These are phyloP conservation scores for Pseudorasbora parva DNA, from an alignment of 2,113 vertebrate genomes.

Conservation along the genomic window DNA sequence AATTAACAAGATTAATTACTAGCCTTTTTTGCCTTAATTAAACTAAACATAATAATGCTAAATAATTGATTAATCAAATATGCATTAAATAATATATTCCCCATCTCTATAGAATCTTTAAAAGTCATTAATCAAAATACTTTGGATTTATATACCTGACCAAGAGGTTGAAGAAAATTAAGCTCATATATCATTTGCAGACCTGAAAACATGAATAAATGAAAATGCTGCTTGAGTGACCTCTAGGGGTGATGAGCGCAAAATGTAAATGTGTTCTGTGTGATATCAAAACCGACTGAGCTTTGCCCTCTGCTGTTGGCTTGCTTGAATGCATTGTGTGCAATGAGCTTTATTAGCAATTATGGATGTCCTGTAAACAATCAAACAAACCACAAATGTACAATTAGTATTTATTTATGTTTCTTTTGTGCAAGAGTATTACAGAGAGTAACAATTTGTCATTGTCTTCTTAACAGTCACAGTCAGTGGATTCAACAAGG, in stretches of 20 bases:
- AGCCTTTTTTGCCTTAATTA: slow-evolving; percentile 52
- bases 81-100: slow-evolving; percentile 15
- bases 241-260: not conserved
- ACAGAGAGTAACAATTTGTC: slow-evolving; percentile 34
- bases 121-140: slow-evolving; percentile 35
- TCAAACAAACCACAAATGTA: slow-evolving; percentile 8
- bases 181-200: slow-evolving; percentile 11
- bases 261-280: no score
- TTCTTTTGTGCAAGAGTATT: slow-evolving; percentile 14
- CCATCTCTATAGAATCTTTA: slow-evolving; percentile 8
- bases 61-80: slow-evolving; percentile 54
- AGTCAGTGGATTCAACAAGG: not conserved
- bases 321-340: not conserved
- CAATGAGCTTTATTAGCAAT: not conserved
- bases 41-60: slow-evolving; percentile 48
- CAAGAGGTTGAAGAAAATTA: slow-evolving; percentile 19
- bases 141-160: slow-evolving; percentile 40
- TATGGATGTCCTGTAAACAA: not conserved
- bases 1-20: slow-evolving; percentile 53
- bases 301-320: slow-evolving; percentile 35
- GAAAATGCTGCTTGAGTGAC: not conserved
- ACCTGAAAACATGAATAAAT: not conserved
- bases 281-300: not conserved
- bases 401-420: slow-evolving; percentile 12
- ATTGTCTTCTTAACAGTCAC: slow-evolving; percentile 26